Percentiles rank a stretch among this genome's conserved stretches.
Evolutionary conservation across 2,888 invertebrate genomes (phyloP).

Genomic region (Thymelicus acteon): DNA sequence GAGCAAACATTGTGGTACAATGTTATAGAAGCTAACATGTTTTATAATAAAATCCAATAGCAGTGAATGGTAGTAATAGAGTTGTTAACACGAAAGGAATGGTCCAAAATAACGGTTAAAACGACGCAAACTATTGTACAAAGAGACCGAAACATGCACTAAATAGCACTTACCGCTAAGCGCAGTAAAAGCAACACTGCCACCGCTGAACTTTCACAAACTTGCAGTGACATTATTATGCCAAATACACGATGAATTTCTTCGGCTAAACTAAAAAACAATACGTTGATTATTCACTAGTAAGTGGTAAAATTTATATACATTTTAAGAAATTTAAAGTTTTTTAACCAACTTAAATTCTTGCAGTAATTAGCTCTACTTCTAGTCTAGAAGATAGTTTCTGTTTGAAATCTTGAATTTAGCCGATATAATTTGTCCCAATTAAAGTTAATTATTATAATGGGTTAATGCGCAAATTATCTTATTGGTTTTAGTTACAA

Average conservation of each 20-base stretch:
- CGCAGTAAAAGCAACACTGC: slow-evolving; percentile 73
- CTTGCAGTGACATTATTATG: slow-evolving; percentile 78
- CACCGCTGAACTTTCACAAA: slow-evolving; percentile 75
- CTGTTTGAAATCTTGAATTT: too few relatives aligned
- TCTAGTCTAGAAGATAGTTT: too few relatives aligned
- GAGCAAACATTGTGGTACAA: neutral
- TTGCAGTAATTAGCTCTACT: too few relatives aligned
- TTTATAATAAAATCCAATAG: slow-evolving; percentile 15
- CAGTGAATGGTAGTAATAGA: slow-evolving; percentile 11
- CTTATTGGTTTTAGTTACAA: too few relatives aligned
- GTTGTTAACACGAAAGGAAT: slow-evolving; percentile 21
- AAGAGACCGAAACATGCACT: slow-evolving; percentile 20
- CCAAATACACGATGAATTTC: slow-evolving; percentile 75
- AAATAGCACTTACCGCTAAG: slow-evolving; percentile 64
- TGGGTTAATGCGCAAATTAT: too few relatives aligned
- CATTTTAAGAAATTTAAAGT: too few relatives aligned
- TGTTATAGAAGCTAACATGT: neutral
- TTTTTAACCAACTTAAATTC: too few relatives aligned
- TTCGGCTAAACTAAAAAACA: slow-evolving; percentile 64
- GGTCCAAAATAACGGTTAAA: slow-evolving; percentile 14
- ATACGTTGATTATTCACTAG: too few relatives aligned
- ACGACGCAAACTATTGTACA: slow-evolving; percentile 10
- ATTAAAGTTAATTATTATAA: too few relatives aligned
- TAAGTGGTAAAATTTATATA: too few relatives aligned
- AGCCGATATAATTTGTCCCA: too few relatives aligned